These are phyloP conservation scores for Leptinotarsa defecta DNA, from an alignment of 1,140 invertebrate species.

Conservation along the genomic window DNA sequence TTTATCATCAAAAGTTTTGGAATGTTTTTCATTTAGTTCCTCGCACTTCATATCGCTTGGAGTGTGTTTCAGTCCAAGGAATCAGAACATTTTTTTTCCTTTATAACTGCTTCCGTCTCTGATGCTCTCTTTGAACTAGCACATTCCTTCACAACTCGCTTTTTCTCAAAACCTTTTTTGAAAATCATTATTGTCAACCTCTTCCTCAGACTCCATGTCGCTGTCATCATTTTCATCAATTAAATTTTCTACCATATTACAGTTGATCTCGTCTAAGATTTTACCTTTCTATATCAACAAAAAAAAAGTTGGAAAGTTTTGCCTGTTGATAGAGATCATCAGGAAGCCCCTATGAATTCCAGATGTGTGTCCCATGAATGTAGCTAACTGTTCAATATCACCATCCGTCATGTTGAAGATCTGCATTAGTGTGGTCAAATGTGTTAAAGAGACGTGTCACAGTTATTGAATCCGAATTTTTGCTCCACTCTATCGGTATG, in stretches of 20 bases:
- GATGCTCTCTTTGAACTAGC: background rate
- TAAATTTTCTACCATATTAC: slow-evolving; percentile 45
- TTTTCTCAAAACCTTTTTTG: background rate
- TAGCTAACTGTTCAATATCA: slow-evolving; percentile 48
- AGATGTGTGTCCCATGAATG: slow-evolving; percentile 47
- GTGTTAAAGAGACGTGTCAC: slow-evolving; percentile 43
- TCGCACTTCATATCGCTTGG: slow-evolving; percentile 22
- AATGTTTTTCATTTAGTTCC: slow-evolving; percentile 11
- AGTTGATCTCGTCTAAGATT: slow-evolving; percentile 49
- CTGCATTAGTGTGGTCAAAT: slow-evolving; percentile 52
- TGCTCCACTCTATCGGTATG: no score
- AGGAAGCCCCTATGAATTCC: slow-evolving; percentile 22
- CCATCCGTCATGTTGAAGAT: slow-evolving; percentile 48
- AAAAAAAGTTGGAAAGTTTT: slow-evolving; percentile 33
- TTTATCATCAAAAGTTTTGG: slow-evolving; percentile 18
- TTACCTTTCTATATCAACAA: slow-evolving; percentile 46
- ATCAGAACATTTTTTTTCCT: slow-evolving; percentile 8
- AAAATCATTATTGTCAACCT: background rate
- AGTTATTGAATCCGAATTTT: no score
- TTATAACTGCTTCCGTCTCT: background rate
- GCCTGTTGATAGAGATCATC: slow-evolving; percentile 36
- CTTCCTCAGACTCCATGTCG: background rate
- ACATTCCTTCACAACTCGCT: background rate
- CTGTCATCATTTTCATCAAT: slow-evolving; percentile 12
- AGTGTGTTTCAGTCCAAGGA: slow-evolving; percentile 10